Conservation (phyloP, 2,113 vertebrate genomes). For the Epinephelus cyanopodus region DNA sequence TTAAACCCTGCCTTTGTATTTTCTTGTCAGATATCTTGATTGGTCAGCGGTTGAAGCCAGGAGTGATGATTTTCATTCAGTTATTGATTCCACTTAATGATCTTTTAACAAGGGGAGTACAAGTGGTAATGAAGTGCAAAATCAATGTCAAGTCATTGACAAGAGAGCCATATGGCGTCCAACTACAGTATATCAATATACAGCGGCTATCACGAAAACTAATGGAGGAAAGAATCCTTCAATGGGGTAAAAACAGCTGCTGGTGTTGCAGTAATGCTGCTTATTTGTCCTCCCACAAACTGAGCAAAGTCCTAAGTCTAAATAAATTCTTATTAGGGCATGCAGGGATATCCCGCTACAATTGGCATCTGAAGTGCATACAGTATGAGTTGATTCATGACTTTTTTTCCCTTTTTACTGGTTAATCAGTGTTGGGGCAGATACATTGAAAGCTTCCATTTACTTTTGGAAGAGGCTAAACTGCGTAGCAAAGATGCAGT, state of each 20-base stretch:
- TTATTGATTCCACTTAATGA: slow-evolving; percentile 20
- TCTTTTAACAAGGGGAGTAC: background rate
- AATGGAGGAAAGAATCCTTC: background rate
- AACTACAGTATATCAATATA: background rate
- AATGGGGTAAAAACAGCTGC: background rate
- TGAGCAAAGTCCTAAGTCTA: slow-evolving; percentile 63
- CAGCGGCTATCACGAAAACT: background rate
- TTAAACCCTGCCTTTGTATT: slow-evolving; percentile 5
- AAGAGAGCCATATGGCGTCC: background rate
- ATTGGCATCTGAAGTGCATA: background rate
- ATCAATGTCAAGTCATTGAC: slow-evolving; percentile 35
- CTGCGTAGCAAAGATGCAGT: too few species aligned
- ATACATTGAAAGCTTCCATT: too few species aligned
- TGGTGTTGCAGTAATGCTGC: background rate
- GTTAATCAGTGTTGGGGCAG: background rate
- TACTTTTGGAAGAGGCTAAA: too few species aligned
- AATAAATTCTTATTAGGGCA: slow-evolving; percentile 13
- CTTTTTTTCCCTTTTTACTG: background rate
- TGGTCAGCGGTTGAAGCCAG: slow-evolving; percentile 4
- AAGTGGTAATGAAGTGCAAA: slow-evolving; percentile 24
- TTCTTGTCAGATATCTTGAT: background rate
- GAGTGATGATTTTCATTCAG: background rate
- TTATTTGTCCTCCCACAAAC: slow-evolving; percentile 36
- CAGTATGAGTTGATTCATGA: background rate
- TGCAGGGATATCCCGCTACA: background rate